These are phyloP conservation scores for Magallana angulata DNA, from an alignment of 1,140 invertebrate species.

Conservation along the genomic window DNA sequence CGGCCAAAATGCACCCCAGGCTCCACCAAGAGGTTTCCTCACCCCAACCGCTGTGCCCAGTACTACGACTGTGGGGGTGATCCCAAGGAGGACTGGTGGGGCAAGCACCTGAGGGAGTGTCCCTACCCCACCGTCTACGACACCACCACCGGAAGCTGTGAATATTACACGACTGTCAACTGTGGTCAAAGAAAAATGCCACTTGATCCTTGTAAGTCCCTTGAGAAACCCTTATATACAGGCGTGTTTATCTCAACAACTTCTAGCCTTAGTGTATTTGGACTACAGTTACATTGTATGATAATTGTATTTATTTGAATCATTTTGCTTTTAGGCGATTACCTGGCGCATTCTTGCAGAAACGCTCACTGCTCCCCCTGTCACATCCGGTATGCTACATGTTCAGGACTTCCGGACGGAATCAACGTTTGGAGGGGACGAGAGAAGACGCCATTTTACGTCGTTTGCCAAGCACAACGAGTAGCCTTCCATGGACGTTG, in stretches of 20 bases:
- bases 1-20: constrained; percentile 46
- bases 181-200: constrained; percentile 55
- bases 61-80: constrained; percentile 58
- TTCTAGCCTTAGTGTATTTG: neutral
- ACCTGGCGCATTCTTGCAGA: constrained; percentile 23
- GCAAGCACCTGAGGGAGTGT: constrained; percentile 57
- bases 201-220: constrained; percentile 55
- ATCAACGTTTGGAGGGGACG: constrained; percentile 37
- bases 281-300: too few relatives aligned
- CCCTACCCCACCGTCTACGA: constrained; percentile 50
- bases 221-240: neutral
- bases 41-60: constrained; percentile 60
- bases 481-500: constrained; percentile 39
- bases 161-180: constrained; percentile 46
- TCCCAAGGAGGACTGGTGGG: constrained; percentile 47
- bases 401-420: constrained; percentile 7
- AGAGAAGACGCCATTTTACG: constrained; percentile 24
- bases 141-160: constrained; percentile 42
- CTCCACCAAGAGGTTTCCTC: constrained; percentile 44
- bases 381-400: constrained; percentile 34
- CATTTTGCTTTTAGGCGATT: constrained; percentile 30
- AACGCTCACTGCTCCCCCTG: constrained; percentile 21
- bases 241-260: neutral
- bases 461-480: constrained; percentile 4
- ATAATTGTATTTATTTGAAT: neutral